Conservation (phyloP, 2,797 vertebrate species). For the Malurus leucopterus region DNA sequence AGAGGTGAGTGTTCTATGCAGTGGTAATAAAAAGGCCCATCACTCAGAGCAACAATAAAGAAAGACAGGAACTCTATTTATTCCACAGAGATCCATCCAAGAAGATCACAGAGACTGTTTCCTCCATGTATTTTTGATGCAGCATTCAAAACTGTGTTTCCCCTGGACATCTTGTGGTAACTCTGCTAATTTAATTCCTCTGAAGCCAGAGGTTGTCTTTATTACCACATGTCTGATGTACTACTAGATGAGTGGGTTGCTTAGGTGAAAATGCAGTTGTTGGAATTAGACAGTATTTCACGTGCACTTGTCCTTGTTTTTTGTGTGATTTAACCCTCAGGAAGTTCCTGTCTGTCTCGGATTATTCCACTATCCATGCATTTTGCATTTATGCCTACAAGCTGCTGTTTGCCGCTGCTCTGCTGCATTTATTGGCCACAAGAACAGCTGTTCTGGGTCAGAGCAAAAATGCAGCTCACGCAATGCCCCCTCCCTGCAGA, state of each 20-base stretch:
- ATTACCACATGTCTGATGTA: neutral
- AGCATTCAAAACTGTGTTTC: neutral
- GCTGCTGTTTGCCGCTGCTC: neutral
- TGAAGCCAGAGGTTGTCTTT: neutral
- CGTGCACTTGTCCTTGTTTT: neutral
- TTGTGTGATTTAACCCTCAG: neutral
- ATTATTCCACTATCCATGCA: neutral
- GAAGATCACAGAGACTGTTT: neutral
- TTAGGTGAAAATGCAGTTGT: neutral
- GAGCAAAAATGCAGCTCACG: neutral
- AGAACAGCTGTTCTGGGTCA: neutral
- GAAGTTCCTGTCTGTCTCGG: neutral
- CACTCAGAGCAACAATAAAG: neutral
- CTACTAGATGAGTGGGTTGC: neutral
- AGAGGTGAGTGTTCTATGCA: neutral
- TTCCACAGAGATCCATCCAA: neutral
- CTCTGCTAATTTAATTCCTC: neutral
- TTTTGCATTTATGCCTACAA: neutral
- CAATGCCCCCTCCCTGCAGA: neutral
- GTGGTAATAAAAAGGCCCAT: neutral
- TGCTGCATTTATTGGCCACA: rapidly evolving
- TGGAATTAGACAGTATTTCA: neutral
- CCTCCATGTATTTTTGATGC: neutral
- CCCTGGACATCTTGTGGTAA: neutral
- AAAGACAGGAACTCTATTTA: neutral